Base-by-base conservation (phyloP, 2,113 vertebrate species). In the Symphodus melops region DNA sequence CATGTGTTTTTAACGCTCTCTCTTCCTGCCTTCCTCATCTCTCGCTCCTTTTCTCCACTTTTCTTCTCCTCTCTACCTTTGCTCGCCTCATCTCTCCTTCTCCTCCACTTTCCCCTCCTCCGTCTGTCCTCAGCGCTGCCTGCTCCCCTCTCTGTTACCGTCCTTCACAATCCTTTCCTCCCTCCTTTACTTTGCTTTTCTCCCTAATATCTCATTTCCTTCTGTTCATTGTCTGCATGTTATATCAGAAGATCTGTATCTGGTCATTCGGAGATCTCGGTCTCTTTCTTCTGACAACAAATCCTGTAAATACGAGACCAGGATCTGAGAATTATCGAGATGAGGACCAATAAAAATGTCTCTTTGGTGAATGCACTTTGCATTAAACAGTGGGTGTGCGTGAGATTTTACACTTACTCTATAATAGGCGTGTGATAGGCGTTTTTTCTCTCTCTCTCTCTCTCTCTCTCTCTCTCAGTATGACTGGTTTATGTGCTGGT, bases 71-170 rank as follows among this genome's bases (percentile, higher is more conserved):
- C 39, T 41, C 11, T 41, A 41, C 23, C 65, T 53, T 16, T n/a
- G 3, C 21, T 58, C n/a, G 37, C 53, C 37, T 74, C 52, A n/a
- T 55, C 77, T 57, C 20, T 19, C 20, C 12, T 14, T 56, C 14
- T 25, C 20, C 21, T 36, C 36, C 66, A 67, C 21, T 28, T 55
- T n/a, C 8, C 19, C 21, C 10, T 16, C 28, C 28, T 17, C 54
- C 28, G 1, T 1, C 54, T 59, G 7, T 20, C 14, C 39, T 28
- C 9, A 5, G 1, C 3, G 1, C 5, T 48, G n/a, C 33, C 28
- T 9, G 5, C 65, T 44, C 39, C 10, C 39, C 10, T 28, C 48
- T 64, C 48, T 23, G 17, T 52, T 9, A 2, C 21, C 5, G 0
- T 55, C 9, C 8, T 60, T 10, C 23, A 16, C 11, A 20, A 23